Conservation (phyloP, 2,797 vertebrate genomes). For the Macropodus opercularis region DNA sequence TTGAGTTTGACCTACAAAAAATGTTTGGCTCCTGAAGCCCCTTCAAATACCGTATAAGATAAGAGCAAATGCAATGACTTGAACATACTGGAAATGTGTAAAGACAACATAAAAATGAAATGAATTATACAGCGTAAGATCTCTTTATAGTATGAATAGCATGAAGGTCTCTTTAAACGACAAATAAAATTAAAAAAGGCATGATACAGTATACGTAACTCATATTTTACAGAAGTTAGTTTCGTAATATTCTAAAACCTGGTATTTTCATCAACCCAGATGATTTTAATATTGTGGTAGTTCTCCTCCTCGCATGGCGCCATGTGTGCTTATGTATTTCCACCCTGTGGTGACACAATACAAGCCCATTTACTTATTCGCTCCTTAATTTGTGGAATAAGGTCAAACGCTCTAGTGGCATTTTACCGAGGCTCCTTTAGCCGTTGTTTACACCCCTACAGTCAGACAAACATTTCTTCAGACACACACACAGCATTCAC, state of each 20-base stretch:
- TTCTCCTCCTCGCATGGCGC: slow-evolving; percentile 6
- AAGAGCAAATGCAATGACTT: neutral
- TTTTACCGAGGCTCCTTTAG: slow-evolving; percentile 56
- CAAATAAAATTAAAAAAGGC: too few species aligned
- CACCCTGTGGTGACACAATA: slow-evolving; percentile 45
- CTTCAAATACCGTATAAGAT: too few species aligned
- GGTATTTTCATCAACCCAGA: slow-evolving; percentile 7
- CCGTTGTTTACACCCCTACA: slow-evolving; percentile 52
- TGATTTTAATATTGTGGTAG: neutral
- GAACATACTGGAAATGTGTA: neutral
- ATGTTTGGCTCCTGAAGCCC: too few species aligned
- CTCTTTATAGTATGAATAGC: too few species aligned
- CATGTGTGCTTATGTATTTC: slow-evolving; percentile 19
- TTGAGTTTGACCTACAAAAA: neutral
- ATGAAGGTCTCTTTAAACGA: too few species aligned
- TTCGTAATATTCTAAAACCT: neutral
- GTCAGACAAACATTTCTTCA: slow-evolving; percentile 27
- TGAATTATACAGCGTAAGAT: neutral
- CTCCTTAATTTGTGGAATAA: slow-evolving; percentile 72
- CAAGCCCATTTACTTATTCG: slow-evolving; percentile 65
- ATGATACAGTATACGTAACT: too few species aligned
- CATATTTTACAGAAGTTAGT: neutral
- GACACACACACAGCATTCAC: slow-evolving; percentile 20
- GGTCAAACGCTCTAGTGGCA: slow-evolving; percentile 60
- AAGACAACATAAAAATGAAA: neutral